A percentile compares a stretch with the other conserved stretches of the same genome.
phyloP scores from a whole-genome alignment of 2,888 invertebrate genomes.

The Scaptomyza cyrtandrae region DNA sequence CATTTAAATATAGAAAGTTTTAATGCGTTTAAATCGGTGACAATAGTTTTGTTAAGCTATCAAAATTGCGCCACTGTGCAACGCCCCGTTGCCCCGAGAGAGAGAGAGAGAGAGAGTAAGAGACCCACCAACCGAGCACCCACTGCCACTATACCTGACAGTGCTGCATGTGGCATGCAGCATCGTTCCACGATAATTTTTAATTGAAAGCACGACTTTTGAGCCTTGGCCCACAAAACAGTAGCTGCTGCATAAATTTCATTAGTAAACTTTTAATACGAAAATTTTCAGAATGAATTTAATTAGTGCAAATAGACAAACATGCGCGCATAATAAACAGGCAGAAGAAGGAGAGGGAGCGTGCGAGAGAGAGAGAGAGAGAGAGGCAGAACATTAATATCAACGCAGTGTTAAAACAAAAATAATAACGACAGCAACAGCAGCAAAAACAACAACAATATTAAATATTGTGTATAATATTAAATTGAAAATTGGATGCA shows the following conservation, averaged over 20 bases:
- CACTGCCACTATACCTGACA: conserved; percentile 4
- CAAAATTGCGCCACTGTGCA: conserved; percentile 1
- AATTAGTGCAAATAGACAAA: conserved; percentile 60
- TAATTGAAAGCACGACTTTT: conserved; percentile 68
- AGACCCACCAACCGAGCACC: too few species aligned
- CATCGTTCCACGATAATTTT: conserved; percentile 50
- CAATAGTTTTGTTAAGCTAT: neutral
- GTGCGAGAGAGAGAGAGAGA: neutral
- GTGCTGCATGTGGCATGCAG: conserved; percentile 5
- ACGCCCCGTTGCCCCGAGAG: neutral
- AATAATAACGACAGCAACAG: neutral
- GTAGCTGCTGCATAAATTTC: conserved; percentile 67
- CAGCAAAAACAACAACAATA: neutral
- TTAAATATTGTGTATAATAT: conserved; percentile 3
- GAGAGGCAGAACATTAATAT: neutral
- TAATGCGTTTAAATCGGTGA: neutral
- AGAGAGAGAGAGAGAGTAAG: neutral
- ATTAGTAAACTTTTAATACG: conserved; percentile 70
- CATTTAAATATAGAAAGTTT: neutral
- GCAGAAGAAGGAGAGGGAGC: neutral
- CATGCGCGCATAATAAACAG: conserved; percentile 27
- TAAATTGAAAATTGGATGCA: conserved; percentile 8
- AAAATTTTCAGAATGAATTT: conserved; percentile 65
- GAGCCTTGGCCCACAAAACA: conserved; percentile 52
- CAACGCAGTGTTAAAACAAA: neutral